Percentiles rank a stretch among this genome's conserved stretches.
phyloP scores from a whole-genome alignment of 2,113 vertebrate genomes.

The Lagopus leucura region DNA sequence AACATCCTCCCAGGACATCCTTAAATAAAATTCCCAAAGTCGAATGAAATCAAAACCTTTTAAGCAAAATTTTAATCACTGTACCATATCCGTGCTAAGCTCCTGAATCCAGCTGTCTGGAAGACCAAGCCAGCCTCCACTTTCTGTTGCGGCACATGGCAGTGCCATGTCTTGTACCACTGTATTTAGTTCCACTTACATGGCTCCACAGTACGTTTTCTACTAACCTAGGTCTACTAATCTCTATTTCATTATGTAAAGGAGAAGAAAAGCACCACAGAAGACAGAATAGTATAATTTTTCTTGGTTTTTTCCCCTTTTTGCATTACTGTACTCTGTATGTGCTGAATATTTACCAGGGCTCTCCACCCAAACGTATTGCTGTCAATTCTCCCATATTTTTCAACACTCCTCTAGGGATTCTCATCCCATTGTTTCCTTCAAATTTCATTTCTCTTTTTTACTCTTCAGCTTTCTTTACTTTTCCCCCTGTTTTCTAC shows the following conservation, averaged over 20 bases:
- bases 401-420: conserved; percentile 5
- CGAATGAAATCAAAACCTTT: conserved; percentile 7
- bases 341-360: conserved; percentile 15
- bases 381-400: not conserved
- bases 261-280: not conserved
- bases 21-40: conserved; percentile 49
- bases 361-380: conserved; percentile 8
- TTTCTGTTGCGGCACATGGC: not conserved
- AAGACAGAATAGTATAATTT: not conserved
- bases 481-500: conserved; percentile 33
- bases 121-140: not conserved
- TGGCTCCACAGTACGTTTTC: not conserved
- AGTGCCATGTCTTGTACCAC: not conserved
- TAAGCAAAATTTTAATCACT: not conserved
- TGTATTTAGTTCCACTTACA: not conserved
- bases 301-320: not conserved
- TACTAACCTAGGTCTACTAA: not conserved
- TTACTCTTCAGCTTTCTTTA: conserved; percentile 16
- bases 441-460: conserved; percentile 29
- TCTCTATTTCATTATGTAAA: not conserved
- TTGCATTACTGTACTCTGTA: not conserved
- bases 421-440: conserved; percentile 46
- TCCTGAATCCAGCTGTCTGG: not conserved
- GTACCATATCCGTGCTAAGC: not conserved
- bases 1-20: conserved; percentile 60